Conservation (phyloP, 2,888 invertebrate genomes). For the Cryptocephalus moraei region DNA sequence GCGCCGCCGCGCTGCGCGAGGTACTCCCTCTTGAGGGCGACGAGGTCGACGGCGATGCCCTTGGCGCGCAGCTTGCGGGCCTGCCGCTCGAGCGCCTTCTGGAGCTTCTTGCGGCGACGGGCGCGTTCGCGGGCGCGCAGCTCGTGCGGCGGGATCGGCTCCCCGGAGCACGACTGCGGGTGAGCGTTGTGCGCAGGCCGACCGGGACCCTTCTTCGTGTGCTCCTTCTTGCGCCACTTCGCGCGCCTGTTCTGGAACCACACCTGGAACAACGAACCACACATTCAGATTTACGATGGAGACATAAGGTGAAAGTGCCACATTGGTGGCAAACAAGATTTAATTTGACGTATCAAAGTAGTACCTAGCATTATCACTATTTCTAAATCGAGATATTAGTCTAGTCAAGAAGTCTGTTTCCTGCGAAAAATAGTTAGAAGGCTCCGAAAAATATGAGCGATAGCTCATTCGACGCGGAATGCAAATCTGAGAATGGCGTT, state of each 20-base stretch:
- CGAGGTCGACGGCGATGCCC: slow-evolving; percentile 80
- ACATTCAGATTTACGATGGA: too few relatives aligned
- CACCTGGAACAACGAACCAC: slow-evolving; percentile 57
- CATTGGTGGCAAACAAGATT: too few relatives aligned
- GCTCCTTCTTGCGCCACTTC: slow-evolving; percentile 98
- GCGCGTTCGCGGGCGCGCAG: slow-evolving; percentile 76
- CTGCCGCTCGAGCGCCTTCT: slow-evolving; percentile 85
- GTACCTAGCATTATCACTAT: too few relatives aligned
- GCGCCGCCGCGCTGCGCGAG: slow-evolving; percentile 64
- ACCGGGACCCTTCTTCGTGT: slow-evolving; percentile 97
- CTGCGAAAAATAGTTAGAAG: too few relatives aligned
- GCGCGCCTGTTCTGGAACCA: slow-evolving; percentile 99
- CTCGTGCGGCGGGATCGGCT: slow-evolving; percentile 90
- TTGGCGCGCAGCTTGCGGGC: slow-evolving; percentile 86
- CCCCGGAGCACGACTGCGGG: slow-evolving; percentile 94
- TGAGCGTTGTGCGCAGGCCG: slow-evolving; percentile 97
- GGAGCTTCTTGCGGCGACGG: slow-evolving; percentile 80
- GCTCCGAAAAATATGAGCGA: too few relatives aligned
- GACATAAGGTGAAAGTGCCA: too few relatives aligned
- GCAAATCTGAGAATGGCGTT: too few relatives aligned
- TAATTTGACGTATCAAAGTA: too few relatives aligned
- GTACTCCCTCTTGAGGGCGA: slow-evolving; percentile 76
- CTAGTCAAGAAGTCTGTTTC: too few relatives aligned
- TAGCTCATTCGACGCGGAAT: too few relatives aligned
- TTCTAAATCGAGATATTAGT: too few relatives aligned